Evolutionary conservation across 2,797 vertebrate species (phyloP).

Genomic region (Chaenodraco wilsoni): DNA sequence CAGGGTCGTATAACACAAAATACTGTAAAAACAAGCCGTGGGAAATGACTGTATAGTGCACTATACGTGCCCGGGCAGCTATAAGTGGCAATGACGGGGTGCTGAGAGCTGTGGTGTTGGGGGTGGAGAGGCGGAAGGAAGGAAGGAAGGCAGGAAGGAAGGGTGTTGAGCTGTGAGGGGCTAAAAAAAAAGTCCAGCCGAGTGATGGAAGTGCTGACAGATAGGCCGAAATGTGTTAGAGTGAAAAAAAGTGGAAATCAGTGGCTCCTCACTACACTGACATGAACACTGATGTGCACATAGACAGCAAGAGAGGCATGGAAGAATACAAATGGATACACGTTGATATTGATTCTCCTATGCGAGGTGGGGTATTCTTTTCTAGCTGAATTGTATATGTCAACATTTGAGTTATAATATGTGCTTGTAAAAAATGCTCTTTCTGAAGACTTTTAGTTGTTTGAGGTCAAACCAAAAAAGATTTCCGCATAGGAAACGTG

Average conservation of each 20-base stretch:
- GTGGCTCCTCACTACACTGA: constrained; percentile 1
- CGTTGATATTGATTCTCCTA: not conserved
- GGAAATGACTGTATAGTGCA: constrained; percentile 50
- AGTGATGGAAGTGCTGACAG: constrained; percentile 47
- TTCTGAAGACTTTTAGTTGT: constrained; percentile 7
- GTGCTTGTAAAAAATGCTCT: not conserved
- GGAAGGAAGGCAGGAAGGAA: constrained; percentile 5
- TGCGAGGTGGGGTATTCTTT: not conserved
- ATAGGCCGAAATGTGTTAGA: constrained; percentile 40
- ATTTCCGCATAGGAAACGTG: constrained; percentile 2
- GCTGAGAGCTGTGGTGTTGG: constrained; percentile 38
- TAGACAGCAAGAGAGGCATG: not conserved
- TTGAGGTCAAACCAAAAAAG: constrained; percentile 17
- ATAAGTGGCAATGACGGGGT: constrained; percentile 43
- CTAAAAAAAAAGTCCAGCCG: constrained; percentile 16
- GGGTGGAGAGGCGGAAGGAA: constrained; percentile 23
- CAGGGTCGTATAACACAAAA: constrained; percentile 27
- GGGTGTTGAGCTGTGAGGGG: constrained; percentile 35
- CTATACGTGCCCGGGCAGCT: constrained; percentile 49
- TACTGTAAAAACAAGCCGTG: constrained; percentile 1
- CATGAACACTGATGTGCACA: constrained; percentile 8
- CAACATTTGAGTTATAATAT: not conserved
- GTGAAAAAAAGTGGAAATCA: constrained; percentile 18
- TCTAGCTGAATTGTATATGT: not conserved
- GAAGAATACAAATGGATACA: not conserved